phyloP scores from a whole-genome alignment of 2,888 invertebrate species.

The Pseudococcus longispinus region DNA sequence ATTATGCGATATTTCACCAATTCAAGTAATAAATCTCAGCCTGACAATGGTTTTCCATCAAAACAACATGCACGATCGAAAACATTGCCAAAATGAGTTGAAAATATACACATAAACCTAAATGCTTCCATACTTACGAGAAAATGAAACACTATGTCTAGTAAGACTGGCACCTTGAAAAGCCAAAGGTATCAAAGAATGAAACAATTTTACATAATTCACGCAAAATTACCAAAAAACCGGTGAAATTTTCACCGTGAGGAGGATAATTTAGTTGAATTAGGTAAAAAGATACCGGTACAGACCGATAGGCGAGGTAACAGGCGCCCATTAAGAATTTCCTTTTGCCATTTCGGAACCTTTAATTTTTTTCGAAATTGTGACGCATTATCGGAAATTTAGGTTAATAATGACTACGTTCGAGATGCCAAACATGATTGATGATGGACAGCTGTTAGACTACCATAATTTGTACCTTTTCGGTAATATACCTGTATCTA shows the following conservation, averaged over 20 bases:
- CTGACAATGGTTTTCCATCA: too few species aligned
- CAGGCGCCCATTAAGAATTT: slow-evolving; percentile 37
- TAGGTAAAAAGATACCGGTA: not conserved
- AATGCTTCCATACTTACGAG: not conserved
- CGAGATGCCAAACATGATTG: slow-evolving; percentile 48
- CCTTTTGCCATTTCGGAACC: slow-evolving; percentile 29
- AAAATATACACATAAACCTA: not conserved
- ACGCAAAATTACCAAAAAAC: not conserved
- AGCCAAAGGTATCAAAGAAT: not conserved
- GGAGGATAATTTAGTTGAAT: not conserved
- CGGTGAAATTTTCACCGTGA: not conserved
- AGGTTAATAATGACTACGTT: slow-evolving; percentile 31
- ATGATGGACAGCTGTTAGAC: slow-evolving; percentile 53
- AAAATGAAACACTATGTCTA: not conserved
- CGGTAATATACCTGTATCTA: not conserved
- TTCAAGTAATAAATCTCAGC: too few species aligned
- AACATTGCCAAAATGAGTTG: not conserved
- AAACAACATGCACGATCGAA: not conserved
- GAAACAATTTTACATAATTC: not conserved
- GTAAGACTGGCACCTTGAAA: slow-evolving; percentile 12
- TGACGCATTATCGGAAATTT: slow-evolving; percentile 40
- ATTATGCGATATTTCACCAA: too few species aligned
- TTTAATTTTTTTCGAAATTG: slow-evolving; percentile 3
- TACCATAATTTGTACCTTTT: slow-evolving; percentile 34
- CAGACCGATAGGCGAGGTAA: not conserved